A percentile compares a stretch with the other conserved stretches of the same genome.
phyloP scores from a whole-genome alignment of 2,113 vertebrate species.

The Panthera uncia region DNA sequence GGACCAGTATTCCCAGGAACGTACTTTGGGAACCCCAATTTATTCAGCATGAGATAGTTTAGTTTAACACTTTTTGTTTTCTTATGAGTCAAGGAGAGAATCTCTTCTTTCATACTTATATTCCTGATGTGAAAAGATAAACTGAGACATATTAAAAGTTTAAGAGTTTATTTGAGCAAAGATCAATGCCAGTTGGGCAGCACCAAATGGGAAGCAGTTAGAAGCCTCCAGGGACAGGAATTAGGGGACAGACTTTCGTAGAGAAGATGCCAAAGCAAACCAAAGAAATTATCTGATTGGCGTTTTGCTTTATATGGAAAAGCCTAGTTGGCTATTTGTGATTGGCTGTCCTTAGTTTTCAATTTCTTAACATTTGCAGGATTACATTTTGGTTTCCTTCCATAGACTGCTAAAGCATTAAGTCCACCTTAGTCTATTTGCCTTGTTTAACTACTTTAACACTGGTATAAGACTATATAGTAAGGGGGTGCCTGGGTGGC shows the following conservation, averaged over 20 bases:
- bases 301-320: not conserved
- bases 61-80: not conserved
- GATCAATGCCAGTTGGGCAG: not conserved
- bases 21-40: not conserved
- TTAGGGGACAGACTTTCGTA: not conserved
- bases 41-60: not conserved
- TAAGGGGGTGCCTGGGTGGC: not conserved
- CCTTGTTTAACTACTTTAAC: not conserved
- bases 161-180: slow-evolving; percentile 4
- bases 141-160: not conserved
- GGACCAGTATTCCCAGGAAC: not conserved
- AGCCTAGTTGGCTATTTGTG: not conserved
- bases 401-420: not conserved
- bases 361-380: not conserved
- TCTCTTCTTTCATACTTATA: not conserved
- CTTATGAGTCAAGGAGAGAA: not conserved
- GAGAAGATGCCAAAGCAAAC: not conserved
- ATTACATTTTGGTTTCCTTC: not conserved
- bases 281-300: not conserved
- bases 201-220: not conserved
- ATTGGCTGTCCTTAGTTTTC: not conserved
- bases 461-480: not conserved
- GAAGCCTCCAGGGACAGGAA: not conserved
- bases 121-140: slow-evolving; percentile 1
- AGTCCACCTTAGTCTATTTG: not conserved